Evolutionary conservation across 92 coral and sea anemone genomes (phyloP), one percentile per base, ranked within the genome.

Genomic region (Nematostella vectensis): DNA sequence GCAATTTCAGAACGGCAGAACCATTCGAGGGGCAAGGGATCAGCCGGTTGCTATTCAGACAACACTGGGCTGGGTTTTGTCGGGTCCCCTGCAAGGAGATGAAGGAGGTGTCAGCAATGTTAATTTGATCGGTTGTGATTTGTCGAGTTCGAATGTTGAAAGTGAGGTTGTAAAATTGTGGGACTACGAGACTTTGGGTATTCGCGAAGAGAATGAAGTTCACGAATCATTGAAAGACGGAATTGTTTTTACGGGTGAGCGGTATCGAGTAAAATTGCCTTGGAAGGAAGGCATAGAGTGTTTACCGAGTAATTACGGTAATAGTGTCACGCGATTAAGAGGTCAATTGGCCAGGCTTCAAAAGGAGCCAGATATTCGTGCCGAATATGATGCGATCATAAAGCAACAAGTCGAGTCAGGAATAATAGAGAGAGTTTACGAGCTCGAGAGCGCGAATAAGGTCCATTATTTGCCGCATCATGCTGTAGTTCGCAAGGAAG

Each of bases 21-120:
- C 44, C 22, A 47, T 81, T 43, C 16, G 67, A 49, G 79, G 79
- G 65, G 56, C 58, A 59, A 19, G 21, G 17, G 74, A 47, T 27
- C 52, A 65, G 27, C 79, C 75, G 2, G 86, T 79, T 2, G 80
- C 81, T 19, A 29, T 67, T 11, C 76, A 79, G 31, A 72, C 79
- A 3, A 10, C 42, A 3, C 22, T 79, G 25, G 85, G 85, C 4
- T 79, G 80, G 85, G 80, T 79, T 10, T 49, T 72, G 65, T 72
- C 80, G 38, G 72, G 79, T 11, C 87, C 81, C 2, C 12, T 59
- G 12, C 48, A 33, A 37, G 68, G 51, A 8, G 2, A 26, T 16
- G 66, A 27, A 27, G 59, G 16, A 6, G 8, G 19, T 2, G 15
- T 29, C 3, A 9, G n/a, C 17, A 17, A 16, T 3, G 59, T 45